Conservation (phyloP, 2,113 vertebrate genomes). For the Piaya cayana region DNA sequence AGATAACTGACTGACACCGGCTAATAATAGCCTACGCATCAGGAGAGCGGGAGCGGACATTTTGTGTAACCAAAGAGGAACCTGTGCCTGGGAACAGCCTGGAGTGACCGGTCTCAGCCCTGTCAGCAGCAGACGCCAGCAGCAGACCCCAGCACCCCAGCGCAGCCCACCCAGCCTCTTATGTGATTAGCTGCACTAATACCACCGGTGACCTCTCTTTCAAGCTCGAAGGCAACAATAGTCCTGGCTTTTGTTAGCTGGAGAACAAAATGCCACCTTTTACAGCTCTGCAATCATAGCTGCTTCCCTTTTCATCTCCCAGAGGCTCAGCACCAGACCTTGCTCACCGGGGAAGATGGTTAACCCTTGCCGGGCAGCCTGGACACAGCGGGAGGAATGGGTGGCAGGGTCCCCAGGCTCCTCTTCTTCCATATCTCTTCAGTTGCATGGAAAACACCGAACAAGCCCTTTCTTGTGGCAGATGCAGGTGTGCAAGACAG, state of each 20-base stretch:
- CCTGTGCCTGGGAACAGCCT: constrained; percentile 71
- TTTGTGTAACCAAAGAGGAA: constrained; percentile 84
- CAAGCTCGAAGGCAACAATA: constrained; percentile 9
- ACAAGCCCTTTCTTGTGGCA: background rate
- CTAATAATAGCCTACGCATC: constrained; percentile 85
- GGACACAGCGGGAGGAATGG: rapidly evolving
- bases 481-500: background rate
- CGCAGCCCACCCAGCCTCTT: constrained; percentile 66
- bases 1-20: constrained; percentile 84
- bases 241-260: constrained; percentile 50
- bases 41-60: constrained; percentile 77
- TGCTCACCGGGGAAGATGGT: background rate
- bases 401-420: background rate
- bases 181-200: constrained; percentile 75
- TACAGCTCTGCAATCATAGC: constrained; percentile 13
- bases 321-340: background rate
- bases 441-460: background rate
- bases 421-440: background rate
- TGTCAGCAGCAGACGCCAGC: background rate
- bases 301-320: constrained; percentile 33
- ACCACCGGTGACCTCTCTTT: constrained; percentile 63
- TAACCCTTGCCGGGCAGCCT: background rate
- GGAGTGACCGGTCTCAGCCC: constrained; percentile 60
- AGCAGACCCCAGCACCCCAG: too few relatives aligned
- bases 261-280: constrained; percentile 60